A percentile compares a stretch with the other conserved stretches of the same genome.
Conservation (phyloP, 2,888 invertebrate genomes). For the Ctenicera cuprea region DNA sequence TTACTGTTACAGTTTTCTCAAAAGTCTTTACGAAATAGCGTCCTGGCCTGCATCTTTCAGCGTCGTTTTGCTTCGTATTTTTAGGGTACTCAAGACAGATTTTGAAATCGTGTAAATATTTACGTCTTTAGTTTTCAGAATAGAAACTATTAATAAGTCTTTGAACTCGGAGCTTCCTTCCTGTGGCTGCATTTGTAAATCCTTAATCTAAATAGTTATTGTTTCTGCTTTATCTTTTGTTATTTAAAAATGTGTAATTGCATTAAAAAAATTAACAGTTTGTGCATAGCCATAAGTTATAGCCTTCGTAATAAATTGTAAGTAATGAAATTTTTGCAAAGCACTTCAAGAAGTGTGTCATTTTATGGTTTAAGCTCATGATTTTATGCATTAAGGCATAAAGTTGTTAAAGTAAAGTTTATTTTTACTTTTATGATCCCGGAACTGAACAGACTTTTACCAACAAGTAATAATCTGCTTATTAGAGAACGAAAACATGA, state of each 20-base stretch:
- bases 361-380: too few species aligned
- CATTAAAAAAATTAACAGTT: too few species aligned
- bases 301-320: too few species aligned
- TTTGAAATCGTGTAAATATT: constrained; percentile 28
- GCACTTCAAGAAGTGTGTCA: too few species aligned
- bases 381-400: background rate
- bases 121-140: constrained; percentile 31
- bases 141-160: constrained; percentile 35
- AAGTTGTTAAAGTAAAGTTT: background rate
- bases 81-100: constrained; percentile 21
- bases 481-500: background rate
- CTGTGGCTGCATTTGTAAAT: background rate
- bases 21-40: too few species aligned
- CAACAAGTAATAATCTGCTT: background rate
- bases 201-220: background rate
- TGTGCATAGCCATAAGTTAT: too few species aligned
- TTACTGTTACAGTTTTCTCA: too few species aligned
- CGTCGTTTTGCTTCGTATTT: constrained; percentile 19
- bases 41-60: constrained; percentile 19
- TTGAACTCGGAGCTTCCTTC: constrained; percentile 26
- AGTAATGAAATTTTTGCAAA: too few species aligned
- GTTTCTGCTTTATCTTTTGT: background rate
- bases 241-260: background rate
- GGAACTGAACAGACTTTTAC: background rate
- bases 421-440: constrained; percentile 16